A percentile compares a stretch with the other conserved stretches of the same genome.
Evolutionary conservation across 2,113 vertebrate species (phyloP).

Genomic region (Rutilus rutilus): DNA sequence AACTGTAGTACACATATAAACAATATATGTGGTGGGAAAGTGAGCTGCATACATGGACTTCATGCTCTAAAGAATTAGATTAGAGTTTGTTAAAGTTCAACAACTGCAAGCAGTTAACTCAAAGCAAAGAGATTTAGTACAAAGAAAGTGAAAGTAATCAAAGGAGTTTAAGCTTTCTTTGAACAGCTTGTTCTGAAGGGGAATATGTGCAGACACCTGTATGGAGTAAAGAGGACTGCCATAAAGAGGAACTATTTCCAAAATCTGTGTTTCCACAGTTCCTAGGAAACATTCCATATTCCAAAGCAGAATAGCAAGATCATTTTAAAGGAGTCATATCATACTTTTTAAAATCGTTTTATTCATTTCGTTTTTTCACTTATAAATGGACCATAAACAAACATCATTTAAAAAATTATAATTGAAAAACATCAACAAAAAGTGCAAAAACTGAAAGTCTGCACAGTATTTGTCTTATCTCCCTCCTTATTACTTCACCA

Average conservation of each 20-base stretch:
- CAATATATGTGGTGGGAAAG: neutral
- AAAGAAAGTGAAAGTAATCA: neutral
- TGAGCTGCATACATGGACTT: neutral
- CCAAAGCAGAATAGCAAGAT: neutral
- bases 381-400: neutral
- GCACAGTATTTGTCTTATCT: neutral
- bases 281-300: neutral
- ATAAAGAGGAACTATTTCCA: neutral
- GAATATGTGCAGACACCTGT: neutral
- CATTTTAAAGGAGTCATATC: conserved; percentile 8
- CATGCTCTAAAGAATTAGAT: neutral
- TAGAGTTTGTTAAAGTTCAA: neutral
- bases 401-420: neutral
- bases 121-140: conserved; percentile 1
- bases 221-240: neutral
- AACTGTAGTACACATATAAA: neutral
- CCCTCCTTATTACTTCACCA: too few species aligned
- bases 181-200: conserved; percentile 3
- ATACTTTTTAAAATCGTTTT: neutral
- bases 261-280: neutral
- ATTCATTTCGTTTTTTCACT: neutral
- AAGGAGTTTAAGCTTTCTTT: neutral
- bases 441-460: neutral
- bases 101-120: neutral
- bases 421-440: neutral